phyloP scores from a whole-genome alignment of 2,888 invertebrate genomes.

The Beris chalybata region DNA sequence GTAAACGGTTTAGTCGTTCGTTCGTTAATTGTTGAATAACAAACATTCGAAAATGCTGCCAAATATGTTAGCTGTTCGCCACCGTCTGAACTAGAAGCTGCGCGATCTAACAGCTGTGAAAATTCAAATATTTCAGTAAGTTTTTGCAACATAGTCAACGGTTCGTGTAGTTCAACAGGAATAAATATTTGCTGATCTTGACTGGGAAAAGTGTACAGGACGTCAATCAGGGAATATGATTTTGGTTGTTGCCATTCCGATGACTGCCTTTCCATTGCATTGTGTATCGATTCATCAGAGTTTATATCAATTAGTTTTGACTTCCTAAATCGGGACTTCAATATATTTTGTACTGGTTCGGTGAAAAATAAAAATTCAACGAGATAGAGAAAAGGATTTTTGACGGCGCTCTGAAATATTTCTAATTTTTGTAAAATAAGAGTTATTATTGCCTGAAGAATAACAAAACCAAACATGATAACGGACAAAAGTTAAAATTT shows the following conservation, averaged over 20 bases:
- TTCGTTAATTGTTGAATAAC: slow-evolving; percentile 73
- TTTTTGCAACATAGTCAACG: slow-evolving; percentile 89
- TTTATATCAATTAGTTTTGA: too few species aligned
- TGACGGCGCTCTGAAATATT: neutral
- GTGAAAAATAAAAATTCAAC: neutral
- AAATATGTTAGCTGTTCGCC: slow-evolving; percentile 89
- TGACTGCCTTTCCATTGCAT: neutral
- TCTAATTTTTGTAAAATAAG: slow-evolving; percentile 5
- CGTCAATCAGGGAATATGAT: neutral
- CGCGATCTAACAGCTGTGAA: slow-evolving; percentile 80
- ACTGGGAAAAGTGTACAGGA: neutral
- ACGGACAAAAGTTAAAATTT: neutral
- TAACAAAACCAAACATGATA: neutral
- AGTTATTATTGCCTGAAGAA: neutral
- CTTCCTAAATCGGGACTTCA: too few species aligned
- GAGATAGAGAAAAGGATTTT: slow-evolving; percentile 7
- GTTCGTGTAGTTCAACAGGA: slow-evolving; percentile 97
- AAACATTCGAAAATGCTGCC: slow-evolving; percentile 90
- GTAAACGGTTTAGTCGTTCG: slow-evolving; percentile 94
- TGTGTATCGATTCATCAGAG: too few species aligned
- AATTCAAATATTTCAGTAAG: slow-evolving; percentile 96
- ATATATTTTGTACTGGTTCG: neutral
- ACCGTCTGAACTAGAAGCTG: slow-evolving; percentile 77
- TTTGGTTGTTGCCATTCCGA: neutral
- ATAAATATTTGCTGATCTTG: neutral